Percentiles rank a stretch among this genome's conserved stretches.
Conservation (phyloP, 2,113 vertebrate species). For the Grallaria varia region DNA sequence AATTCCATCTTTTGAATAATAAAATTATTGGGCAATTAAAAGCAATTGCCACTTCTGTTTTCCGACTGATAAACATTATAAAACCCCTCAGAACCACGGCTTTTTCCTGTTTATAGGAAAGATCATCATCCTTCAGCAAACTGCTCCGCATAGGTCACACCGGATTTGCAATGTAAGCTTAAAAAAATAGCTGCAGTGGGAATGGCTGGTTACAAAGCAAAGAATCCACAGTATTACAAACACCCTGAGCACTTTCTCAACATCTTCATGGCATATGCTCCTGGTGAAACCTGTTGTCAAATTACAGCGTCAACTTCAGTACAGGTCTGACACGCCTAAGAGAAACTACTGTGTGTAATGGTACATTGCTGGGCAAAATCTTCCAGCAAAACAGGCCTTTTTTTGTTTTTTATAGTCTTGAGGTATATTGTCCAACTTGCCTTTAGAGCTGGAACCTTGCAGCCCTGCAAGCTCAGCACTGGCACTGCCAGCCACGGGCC, state of each 20-base stretch:
- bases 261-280: not conserved
- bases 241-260: not conserved
- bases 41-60: constrained; percentile 57
- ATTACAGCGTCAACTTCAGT: not conserved
- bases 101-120: constrained; percentile 32
- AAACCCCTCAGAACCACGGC: constrained; percentile 31
- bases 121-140: constrained; percentile 19
- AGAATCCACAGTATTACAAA: not conserved
- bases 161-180: not conserved
- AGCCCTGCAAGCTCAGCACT: not conserved
- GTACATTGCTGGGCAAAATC: not conserved
- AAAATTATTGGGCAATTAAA: constrained; percentile 64
- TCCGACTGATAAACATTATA: constrained; percentile 45
- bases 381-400: not conserved
- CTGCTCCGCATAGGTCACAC: not conserved
- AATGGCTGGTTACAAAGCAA: not conserved
- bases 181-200: not conserved
- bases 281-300: not conserved
- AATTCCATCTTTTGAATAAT: constrained; percentile 58
- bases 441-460: accelerated
- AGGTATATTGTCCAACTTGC: not conserved
- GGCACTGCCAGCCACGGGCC: no score
- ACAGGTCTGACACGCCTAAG: not conserved
- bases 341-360: accelerated
- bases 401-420: not conserved